Evolutionary conservation across 2,888 invertebrate species (phyloP).

Genomic region (Seira ritae): DNA sequence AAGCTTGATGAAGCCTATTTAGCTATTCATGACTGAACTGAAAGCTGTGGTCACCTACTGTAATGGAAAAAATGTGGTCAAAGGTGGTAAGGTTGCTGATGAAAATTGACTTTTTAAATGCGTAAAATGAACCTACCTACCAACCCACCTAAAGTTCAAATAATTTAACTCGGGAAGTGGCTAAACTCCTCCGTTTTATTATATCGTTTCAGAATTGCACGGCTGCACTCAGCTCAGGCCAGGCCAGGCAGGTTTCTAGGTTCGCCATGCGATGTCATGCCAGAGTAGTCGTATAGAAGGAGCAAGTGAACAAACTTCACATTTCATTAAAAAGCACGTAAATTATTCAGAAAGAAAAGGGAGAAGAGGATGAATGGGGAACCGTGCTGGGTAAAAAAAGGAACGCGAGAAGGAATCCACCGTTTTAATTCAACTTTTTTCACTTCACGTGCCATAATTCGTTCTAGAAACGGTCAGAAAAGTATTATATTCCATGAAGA

Average conservation of each 20-base stretch:
- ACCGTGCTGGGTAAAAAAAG: background rate
- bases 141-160: background rate
- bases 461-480: constrained; percentile 57
- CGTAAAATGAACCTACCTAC: constrained; percentile 22
- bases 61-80: background rate
- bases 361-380: constrained; percentile 9
- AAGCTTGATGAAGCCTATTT: too few relatives aligned
- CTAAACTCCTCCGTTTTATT: background rate
- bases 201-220: background rate
- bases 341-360: constrained; percentile 26
- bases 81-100: constrained; percentile 27
- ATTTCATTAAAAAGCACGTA: constrained; percentile 32
- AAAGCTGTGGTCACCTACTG: background rate
- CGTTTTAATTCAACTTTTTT: constrained; percentile 41
- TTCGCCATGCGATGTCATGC: too few relatives aligned
- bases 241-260: too few relatives aligned
- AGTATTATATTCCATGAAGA: constrained; percentile 7
- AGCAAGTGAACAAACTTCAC: constrained; percentile 17
- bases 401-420: constrained; percentile 7
- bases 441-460: constrained; percentile 54
- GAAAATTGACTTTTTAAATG: constrained; percentile 36
- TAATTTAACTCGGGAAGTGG: background rate
- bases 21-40: too few relatives aligned
- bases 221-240: background rate
- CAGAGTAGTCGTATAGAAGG: too few relatives aligned